Base-by-base conservation (phyloP, 1,140 invertebrate species). In the Pygmarrhopalites habei region DNA sequence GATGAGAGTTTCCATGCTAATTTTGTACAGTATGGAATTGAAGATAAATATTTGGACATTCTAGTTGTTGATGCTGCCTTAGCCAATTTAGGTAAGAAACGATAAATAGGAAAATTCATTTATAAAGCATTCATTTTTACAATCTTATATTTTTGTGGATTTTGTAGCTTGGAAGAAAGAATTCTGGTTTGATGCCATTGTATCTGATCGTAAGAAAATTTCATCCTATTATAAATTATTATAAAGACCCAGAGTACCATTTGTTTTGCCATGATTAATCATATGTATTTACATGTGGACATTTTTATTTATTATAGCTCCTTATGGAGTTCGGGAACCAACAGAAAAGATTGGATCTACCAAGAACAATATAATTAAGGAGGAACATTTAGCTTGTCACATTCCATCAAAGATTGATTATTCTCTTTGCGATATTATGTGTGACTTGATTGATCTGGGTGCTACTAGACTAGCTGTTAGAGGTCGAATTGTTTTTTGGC, bases 291-390 rank as follows among this genome's bases (percentile, higher is more conserved):
- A n/a, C n/a, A n/a, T n/a, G n/a, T n/a, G n/a, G n/a, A n/a, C n/a
- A n/a, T n/a, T n/a, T n/a, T n/a, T n/a, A n/a, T n/a, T 72, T 74
- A 67, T 75, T 81, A 32, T 67, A 95, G 93, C 93, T 67, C 95
- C 95, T 0, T 97, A 98, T 80, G 95, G 95, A 52, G 92, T 97
- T 35, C 77, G 94, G 68, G 94, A 98, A 80, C 81, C 90, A 12
- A 90, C 89, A 7, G 88, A 90, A 78, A 86, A 85, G 73, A 82
- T 95, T 71, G 88, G 90, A 67, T 83, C 85, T 10, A 57, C 65
- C 39, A 75, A 72, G 72, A 72, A 61, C 68, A 70, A 74, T 51
- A 78, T 79, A 58, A 70, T 84, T 2, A 81, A 80, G 35, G 83
- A 84, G 62, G 79, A 86, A 70, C 80, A 87, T 76, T 74, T 81